These are phyloP conservation scores for Panthera uncia DNA, from an alignment of 2,113 vertebrate species.

Conservation along the genomic window DNA sequence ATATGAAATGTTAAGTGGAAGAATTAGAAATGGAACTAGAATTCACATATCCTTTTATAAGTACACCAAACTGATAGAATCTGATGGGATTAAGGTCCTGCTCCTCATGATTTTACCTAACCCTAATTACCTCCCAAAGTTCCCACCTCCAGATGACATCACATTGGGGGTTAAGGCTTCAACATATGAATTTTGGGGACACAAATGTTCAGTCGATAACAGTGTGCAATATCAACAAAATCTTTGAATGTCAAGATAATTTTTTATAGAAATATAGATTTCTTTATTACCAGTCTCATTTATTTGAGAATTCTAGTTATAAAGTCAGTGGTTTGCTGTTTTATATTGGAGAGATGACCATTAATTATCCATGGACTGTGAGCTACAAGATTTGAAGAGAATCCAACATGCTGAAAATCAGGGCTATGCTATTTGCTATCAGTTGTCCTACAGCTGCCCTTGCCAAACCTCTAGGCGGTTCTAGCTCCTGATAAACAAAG, in stretches of 20 bases:
- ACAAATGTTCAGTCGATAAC: not conserved
- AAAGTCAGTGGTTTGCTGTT: not conserved
- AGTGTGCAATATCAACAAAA: not conserved
- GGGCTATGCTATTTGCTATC: not conserved
- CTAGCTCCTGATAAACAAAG: not conserved
- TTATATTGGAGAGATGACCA: not conserved
- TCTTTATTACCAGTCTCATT: not conserved
- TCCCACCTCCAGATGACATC: not conserved
- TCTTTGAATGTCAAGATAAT: not conserved
- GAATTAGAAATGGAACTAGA: not conserved
- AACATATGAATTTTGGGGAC: not conserved
- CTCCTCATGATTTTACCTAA: not conserved
- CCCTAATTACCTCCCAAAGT: not conserved
- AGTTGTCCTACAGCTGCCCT: not conserved
- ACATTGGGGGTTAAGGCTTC: not conserved
- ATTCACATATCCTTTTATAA: not conserved
- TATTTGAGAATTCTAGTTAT: not conserved
- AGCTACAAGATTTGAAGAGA: not conserved
- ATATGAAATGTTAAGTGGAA: slow-evolving; percentile 29
- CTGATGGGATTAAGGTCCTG: not conserved
- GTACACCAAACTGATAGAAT: not conserved
- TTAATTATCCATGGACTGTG: not conserved
- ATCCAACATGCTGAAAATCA: not conserved
- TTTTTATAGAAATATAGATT: not conserved
- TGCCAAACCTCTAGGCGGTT: not conserved